These are phyloP conservation scores for Ectobius pallidus DNA, from an alignment of 2,888 invertebrate genomes.

Conservation along the genomic window DNA sequence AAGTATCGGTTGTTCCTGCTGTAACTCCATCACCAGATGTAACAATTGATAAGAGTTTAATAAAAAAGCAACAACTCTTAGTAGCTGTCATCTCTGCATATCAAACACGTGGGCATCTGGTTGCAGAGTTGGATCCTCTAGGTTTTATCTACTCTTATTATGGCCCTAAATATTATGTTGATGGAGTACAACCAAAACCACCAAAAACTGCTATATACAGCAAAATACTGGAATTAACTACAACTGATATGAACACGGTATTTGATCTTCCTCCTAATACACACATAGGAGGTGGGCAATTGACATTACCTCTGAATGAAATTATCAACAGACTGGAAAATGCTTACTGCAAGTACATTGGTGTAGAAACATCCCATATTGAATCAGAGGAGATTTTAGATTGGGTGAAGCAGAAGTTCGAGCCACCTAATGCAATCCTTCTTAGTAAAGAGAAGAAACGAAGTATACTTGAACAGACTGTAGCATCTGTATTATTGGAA, in stretches of 20 bases:
- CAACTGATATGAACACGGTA: neutral
- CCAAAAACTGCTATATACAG: neutral
- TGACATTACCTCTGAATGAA: neutral
- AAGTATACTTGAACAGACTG: neutral
- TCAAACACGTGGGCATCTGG: no score
- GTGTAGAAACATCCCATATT: conserved; percentile 69
- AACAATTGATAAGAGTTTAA: no score
- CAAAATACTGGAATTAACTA: neutral
- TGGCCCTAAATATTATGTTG: neutral
- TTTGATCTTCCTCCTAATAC: neutral
- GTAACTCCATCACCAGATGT: no score
- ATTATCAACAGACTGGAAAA: conserved; percentile 2
- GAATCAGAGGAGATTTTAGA: conserved; percentile 53
- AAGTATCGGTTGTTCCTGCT: no score
- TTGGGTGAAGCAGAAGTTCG: neutral
- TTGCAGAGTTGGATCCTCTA: conserved; percentile 1
- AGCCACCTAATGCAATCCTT: neutral
- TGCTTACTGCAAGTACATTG: conserved; percentile 65
- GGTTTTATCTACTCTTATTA: neutral
- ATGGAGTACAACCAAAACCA: neutral
- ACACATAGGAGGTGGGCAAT: neutral
- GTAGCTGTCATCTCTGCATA: no score
- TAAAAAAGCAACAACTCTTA: no score
- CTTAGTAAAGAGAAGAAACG: neutral
- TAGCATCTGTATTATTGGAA: conserved; percentile 58